phyloP scores from a whole-genome alignment of 2,113 vertebrate species.

The Phoxinus phoxinus region DNA sequence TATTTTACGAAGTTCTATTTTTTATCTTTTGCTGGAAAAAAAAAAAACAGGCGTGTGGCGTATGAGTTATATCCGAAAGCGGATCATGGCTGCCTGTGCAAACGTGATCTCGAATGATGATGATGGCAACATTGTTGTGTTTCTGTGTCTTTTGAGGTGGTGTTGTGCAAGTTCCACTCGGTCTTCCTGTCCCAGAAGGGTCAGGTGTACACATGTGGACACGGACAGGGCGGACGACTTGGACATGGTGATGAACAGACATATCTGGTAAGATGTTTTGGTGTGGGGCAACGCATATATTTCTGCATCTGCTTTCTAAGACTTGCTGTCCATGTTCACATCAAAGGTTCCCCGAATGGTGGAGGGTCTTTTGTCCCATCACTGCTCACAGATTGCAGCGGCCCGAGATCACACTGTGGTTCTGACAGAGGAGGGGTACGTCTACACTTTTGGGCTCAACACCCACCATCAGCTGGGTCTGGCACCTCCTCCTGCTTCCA shows the following conservation, averaged over 20 bases:
- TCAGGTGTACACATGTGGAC: slow-evolving; percentile 94
- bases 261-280: slow-evolving; percentile 83
- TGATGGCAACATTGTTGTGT: not conserved
- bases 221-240: slow-evolving; percentile 95
- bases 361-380: slow-evolving; percentile 87
- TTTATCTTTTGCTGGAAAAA: not conserved
- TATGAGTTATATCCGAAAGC: not conserved
- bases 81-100: too few species aligned
- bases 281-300: not conserved
- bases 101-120: not conserved
- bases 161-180: slow-evolving; percentile 96
- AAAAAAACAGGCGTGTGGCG: not conserved
- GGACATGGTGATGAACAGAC: slow-evolving; percentile 97
- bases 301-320: not conserved
- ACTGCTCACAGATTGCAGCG: slow-evolving; percentile 89
- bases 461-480: slow-evolving; percentile 92
- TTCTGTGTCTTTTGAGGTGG: slow-evolving; percentile 79
- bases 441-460: slow-evolving; percentile 95
- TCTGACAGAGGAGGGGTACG: slow-evolving; percentile 91
- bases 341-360: slow-evolving; percentile 89
- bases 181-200: slow-evolving; percentile 98
- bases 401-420: slow-evolving; percentile 96
- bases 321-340: slow-evolving; percentile 20
- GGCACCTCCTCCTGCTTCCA: slow-evolving; percentile 83
- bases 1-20: not conserved